Evolutionary conservation across 2,797 vertebrate species (phyloP).

Genomic region (Pseudochirops corinnae): DNA sequence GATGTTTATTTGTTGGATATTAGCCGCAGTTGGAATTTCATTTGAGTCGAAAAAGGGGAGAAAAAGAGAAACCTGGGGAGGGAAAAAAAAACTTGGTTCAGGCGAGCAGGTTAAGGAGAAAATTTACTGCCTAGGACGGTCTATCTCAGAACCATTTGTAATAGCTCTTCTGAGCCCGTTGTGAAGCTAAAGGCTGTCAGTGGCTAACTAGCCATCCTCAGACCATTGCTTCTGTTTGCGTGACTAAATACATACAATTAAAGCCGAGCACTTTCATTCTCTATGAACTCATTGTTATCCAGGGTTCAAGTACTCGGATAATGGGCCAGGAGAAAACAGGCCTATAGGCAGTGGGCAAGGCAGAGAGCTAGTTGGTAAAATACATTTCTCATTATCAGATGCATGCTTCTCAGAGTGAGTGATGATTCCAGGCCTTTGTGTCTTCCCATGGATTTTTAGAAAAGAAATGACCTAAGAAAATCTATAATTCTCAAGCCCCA

Average conservation of each 20-base stretch:
- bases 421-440: conserved; percentile 33
- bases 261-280: conserved; percentile 98
- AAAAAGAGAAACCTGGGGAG: conserved; percentile 54
- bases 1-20: conserved; percentile 87
- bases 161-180: conserved; percentile 94
- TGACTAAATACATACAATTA: conserved; percentile 99
- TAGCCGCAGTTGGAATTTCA: conserved; percentile 83
- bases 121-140: conserved; percentile 83
- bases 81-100: conserved; percentile 80
- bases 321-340: conserved; percentile 96
- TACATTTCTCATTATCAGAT: conserved; percentile 94
- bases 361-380: conserved; percentile 91
- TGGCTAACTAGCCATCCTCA: conserved; percentile 98
- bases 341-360: conserved; percentile 88
- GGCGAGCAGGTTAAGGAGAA: conserved; percentile 83
- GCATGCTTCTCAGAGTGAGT: conserved; percentile 86
- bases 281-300: conserved; percentile 99
- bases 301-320: conserved; percentile 99
- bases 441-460: conserved; percentile 63
- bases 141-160: conserved; percentile 89
- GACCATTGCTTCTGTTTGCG: conserved; percentile 99
- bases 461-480: conserved; percentile 70
- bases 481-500: conserved; percentile 58
- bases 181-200: conserved; percentile 96
- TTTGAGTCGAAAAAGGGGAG: conserved; percentile 67